A percentile compares a stretch with the other conserved stretches of the same genome.
phyloP scores from a whole-genome alignment of 1,140 invertebrate genomes.

The Drosophila seguyi region DNA sequence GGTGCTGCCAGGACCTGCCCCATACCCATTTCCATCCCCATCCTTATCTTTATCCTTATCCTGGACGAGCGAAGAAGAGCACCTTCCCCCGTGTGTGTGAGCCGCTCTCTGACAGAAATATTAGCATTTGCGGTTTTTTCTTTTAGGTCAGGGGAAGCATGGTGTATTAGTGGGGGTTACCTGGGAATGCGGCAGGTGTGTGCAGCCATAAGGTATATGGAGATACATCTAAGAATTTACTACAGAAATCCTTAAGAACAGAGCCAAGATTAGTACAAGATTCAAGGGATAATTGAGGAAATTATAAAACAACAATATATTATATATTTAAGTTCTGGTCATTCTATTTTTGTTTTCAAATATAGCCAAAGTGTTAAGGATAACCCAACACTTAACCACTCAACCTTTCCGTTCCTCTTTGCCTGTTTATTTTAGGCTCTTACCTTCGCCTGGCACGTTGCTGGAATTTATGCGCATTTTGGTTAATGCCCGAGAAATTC shows the following conservation, averaged over 20 bases:
- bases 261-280: background rate
- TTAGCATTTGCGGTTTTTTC: conserved; percentile 73
- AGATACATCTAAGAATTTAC: conserved; percentile 11
- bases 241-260: background rate
- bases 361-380: background rate
- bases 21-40: background rate
- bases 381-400: background rate
- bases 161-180: conserved; percentile 14
- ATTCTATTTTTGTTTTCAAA: background rate
- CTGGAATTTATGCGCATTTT: conserved; percentile 52
- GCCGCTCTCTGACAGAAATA: conserved; percentile 76
- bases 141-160: background rate
- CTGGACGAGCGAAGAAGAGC: too few relatives aligned
- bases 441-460: conserved; percentile 25
- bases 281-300: background rate
- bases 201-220: conserved; percentile 29
- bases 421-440: background rate
- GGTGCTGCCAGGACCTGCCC: conserved; percentile 21
- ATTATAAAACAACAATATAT: background rate
- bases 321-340: too few relatives aligned
- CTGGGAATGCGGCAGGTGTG: conserved; percentile 68
- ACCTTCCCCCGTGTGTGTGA: conserved; percentile 14
- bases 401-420: too few relatives aligned
- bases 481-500: conserved; percentile 32
- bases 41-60: background rate